These are phyloP conservation scores for Ceratotherium simum DNA, from an alignment of 2,113 vertebrate species.

Conservation along the genomic window DNA sequence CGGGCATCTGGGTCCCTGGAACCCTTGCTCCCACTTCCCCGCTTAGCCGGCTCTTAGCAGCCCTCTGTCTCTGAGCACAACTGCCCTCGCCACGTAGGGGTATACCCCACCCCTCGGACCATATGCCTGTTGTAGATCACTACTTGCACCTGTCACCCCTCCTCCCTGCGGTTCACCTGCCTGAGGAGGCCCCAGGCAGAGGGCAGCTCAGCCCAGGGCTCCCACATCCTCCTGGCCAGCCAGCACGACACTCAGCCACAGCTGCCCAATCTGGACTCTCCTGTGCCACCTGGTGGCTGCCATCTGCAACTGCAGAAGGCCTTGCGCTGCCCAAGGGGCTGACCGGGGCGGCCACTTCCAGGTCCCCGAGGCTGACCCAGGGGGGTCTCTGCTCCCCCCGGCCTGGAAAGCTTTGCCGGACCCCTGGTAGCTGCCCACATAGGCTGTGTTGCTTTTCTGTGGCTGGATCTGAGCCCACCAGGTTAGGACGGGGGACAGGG, in stretches of 20 bases:
- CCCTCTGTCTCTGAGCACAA: background rate
- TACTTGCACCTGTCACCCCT: background rate
- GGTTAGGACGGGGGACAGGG: fast-evolving
- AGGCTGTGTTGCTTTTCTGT: background rate
- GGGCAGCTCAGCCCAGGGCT: background rate
- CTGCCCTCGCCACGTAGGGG: fast-evolving
- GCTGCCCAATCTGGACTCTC: background rate
- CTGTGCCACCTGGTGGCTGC: conserved; percentile 56
- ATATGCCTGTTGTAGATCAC: background rate
- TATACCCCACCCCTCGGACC: background rate
- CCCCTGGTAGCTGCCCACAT: background rate
- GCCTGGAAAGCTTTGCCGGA: no score
- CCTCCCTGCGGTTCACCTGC: background rate
- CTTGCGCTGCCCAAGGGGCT: background rate
- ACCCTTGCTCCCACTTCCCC: background rate
- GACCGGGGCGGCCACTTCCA: fast-evolving
- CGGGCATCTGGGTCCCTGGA: no score
- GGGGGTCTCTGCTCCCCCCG: background rate
- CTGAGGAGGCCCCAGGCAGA: background rate
- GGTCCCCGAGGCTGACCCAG: background rate
- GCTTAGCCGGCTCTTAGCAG: background rate
- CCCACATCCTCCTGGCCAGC: background rate
- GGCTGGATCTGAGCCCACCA: fast-evolving
- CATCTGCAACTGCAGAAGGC: background rate
- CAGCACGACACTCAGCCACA: fast-evolving